Base-by-base conservation (phyloP, 2,797 vertebrate species). In the Amphiprion clarkii region DNA sequence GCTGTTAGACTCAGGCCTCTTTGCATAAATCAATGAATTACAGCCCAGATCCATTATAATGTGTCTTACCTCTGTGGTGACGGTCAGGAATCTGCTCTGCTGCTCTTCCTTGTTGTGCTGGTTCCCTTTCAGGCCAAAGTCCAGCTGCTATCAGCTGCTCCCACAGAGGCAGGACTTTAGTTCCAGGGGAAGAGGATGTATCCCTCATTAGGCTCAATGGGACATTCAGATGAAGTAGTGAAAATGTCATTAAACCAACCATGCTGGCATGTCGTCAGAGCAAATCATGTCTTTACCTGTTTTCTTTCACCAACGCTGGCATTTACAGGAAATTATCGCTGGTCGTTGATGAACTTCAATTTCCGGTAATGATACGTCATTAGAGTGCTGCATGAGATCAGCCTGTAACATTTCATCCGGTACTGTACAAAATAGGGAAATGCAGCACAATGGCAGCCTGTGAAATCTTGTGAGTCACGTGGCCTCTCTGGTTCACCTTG, bases 121-220 rank as follows among this genome's bases (percentile, higher is more conserved):
- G 46, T 76, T 85, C 51, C 69, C 75, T 77, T 78, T 46, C 36
- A 70, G 93, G 91, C 80, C 93, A 95, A 95, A 95, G 94, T 95
- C 94, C 90, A 89, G 78, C 83, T 87, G 85, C 81, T 83, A 92
- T 93, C 90, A 88, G 76, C 31, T 2, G 81, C 92, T 87, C 82
- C 83, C 86, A 87, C 85, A 81, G 88, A 83, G 79, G 88, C 86
- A 54, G 87, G 76, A 89, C 86, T 90, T 89, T 82, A 68, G 78
- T 80, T 88, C 44, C 48, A 2, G 76, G 78, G 69, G 59, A 48
- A 68, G 75, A 64, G 44, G 77, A 83, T 86, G 79, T 74, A 79
- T 81, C 68, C 85, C 63, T 89, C 86, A 90, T 91, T 83, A 88
- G 79, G 82, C 86, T 81, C 80, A 79, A 79, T 67, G 71, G 82